phyloP scores from a whole-genome alignment of 2,113 vertebrate species.

The Pelmatolapia mariae region DNA sequence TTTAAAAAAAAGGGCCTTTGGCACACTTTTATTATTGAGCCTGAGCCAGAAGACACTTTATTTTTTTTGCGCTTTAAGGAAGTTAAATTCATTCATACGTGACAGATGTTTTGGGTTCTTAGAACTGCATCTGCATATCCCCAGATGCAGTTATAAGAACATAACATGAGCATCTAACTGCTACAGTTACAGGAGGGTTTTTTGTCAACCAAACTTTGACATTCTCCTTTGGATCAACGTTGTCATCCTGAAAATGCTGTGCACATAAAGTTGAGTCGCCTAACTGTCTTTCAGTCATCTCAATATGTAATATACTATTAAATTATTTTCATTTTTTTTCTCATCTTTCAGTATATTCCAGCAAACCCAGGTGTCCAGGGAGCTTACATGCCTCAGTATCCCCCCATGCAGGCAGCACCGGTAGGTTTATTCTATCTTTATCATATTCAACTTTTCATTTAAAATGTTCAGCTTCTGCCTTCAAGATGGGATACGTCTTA shows the following conservation, averaged over 20 bases:
- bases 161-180: neutral
- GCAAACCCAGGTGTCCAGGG: slow-evolving; percentile 93
- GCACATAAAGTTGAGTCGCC: neutral
- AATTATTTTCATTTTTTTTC: neutral
- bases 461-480: neutral
- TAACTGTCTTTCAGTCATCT: neutral
- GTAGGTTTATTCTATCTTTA: slow-evolving; percentile 66
- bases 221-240: neutral
- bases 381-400: slow-evolving; percentile 93
- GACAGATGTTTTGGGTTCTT: neutral
- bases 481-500: neutral
- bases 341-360: slow-evolving; percentile 84
- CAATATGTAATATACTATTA: neutral
- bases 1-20: accelerated
- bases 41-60: neutral
- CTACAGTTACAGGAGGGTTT: neutral
- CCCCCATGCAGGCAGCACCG: slow-evolving; percentile 84
- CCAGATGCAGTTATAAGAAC: neutral
- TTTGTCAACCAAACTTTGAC: neutral
- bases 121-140: neutral
- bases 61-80: neutral
- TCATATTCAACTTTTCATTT: neutral
- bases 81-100: neutral
- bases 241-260: neutral
- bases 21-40: neutral